Conservation (phyloP, 2,888 invertebrate species). For the Hypomecis punctinalis region DNA sequence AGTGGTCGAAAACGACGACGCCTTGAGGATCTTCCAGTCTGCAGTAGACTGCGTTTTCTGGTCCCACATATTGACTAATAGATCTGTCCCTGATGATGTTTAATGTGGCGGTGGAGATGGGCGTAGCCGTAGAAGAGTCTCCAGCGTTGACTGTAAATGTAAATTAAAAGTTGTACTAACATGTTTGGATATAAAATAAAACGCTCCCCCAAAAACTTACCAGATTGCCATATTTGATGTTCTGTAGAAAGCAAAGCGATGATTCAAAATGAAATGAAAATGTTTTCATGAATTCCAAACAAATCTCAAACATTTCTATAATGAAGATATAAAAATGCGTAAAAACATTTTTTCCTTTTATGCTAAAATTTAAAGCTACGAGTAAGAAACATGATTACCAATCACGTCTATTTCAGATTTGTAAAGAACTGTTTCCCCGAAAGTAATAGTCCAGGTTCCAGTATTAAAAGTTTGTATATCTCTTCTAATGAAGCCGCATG, state of each 20-base stretch:
- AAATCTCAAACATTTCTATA: not conserved
- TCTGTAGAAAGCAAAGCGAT: conserved; percentile 16
- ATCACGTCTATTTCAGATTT: conserved; percentile 56
- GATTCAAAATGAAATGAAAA: conserved; percentile 4
- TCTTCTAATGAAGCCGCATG: conserved; percentile 62
- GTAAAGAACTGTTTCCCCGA: conserved; percentile 58
- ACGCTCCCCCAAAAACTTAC: not conserved
- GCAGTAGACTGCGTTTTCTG: conserved; percentile 67
- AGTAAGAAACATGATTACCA: conserved; percentile 54
- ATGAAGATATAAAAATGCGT: too few relatives aligned
- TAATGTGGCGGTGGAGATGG: conserved; percentile 14
- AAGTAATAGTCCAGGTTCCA: conserved; percentile 67
- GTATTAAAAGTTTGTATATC: conserved; percentile 47
- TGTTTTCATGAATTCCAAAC: not conserved
- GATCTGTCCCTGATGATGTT: conserved; percentile 46
- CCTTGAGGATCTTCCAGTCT: conserved; percentile 53
- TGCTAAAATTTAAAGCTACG: too few relatives aligned
- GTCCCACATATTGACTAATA: conserved; percentile 57
- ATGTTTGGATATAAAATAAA: not conserved
- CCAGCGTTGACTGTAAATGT: conserved; percentile 1
- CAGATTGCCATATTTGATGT: not conserved
- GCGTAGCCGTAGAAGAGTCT: not conserved
- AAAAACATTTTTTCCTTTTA: too few relatives aligned
- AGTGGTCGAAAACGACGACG: conserved; percentile 57
- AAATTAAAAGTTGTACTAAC: not conserved